Base-by-base conservation (phyloP, 1,140 invertebrate species). In the Lutraria rhynchaena region DNA sequence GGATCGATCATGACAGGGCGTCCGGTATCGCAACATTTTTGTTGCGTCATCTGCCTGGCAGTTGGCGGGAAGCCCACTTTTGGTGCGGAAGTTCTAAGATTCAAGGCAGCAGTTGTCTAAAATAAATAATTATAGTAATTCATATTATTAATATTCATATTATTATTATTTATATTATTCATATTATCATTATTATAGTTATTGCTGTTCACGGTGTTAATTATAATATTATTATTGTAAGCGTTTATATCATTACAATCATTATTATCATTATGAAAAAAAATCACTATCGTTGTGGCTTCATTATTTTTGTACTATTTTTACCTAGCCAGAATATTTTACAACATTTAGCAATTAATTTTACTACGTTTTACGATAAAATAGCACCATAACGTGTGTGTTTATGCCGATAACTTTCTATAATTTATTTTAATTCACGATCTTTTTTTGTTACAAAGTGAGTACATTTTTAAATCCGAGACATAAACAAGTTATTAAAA, bases 1-100 rank as follows among this genome's bases (percentile, higher is more conserved):
- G 76, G 76, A 24, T 80, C 76, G 13, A 80, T 31, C 76, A 80
- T 80, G 9, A 80, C 76, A 35, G 76, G 76, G 46, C 76, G 76
- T 80, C 76, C 76, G 22, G 63, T 80, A 5, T 80, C 76, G 22
- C 76, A 80, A 60, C 76, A 80, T 70, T 63, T 53, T 46, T 27
- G 41, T 41, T 44, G 44, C 9, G 63, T 70, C 60, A 80, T 60
- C 29, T 44, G 51, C 1, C 65, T 44, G 17, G 17, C 51, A 41
- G 27, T 27, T 19, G 63, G 31, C 11, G 65, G 22, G 49, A 41
- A 80, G 2, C 46, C 27, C 31, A 80, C 46, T 49, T 80, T 80
- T 46, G 76, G 41, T 1, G 76, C 41, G 11, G 76, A 70, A 33
- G 76, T 75, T 60, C 73, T 22, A 15, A 61, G 15, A 61, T 61